Conservation (phyloP, 1,140 invertebrate genomes). For the Metaphire vulgaris region DNA sequence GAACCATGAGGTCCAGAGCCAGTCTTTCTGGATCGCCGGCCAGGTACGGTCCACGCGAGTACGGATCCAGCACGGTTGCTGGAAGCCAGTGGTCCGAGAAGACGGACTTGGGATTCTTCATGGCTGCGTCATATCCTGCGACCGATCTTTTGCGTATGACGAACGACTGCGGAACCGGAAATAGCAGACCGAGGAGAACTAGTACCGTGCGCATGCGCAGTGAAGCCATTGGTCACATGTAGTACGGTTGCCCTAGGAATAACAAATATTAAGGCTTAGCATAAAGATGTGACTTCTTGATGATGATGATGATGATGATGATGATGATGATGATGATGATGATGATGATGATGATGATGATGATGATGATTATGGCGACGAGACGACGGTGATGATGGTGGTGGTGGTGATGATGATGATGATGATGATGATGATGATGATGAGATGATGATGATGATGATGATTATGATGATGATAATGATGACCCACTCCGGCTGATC, state of each 20-base stretch:
- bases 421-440: constrained; percentile 20
- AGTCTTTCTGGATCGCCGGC: background rate
- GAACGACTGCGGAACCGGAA: background rate
- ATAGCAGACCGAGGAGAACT: background rate
- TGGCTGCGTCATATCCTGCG: background rate
- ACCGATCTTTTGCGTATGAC: background rate
- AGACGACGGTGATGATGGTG: background rate
- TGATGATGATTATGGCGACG: background rate
- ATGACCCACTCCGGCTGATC: too few relatives aligned
- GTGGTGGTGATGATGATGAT: constrained; percentile 15
- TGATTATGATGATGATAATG: background rate
- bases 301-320: background rate
- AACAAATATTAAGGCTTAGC: too few relatives aligned
- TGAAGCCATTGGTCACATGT: background rate
- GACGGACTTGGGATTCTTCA: background rate
- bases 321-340: constrained; percentile 18
- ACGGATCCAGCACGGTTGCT: background rate
- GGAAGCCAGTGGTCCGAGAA: background rate
- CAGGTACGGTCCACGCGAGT: background rate
- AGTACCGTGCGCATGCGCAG: constrained; percentile 3
- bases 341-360: constrained; percentile 25
- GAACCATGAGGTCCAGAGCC: background rate
- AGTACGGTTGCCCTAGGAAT: too few relatives aligned
- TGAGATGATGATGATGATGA: constrained; percentile 11
- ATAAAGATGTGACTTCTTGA: too few relatives aligned